Conservation (phyloP, 30 jellyfish, hydroid and myxozoan genomes). For the Nemopilema nomurai region DNA sequence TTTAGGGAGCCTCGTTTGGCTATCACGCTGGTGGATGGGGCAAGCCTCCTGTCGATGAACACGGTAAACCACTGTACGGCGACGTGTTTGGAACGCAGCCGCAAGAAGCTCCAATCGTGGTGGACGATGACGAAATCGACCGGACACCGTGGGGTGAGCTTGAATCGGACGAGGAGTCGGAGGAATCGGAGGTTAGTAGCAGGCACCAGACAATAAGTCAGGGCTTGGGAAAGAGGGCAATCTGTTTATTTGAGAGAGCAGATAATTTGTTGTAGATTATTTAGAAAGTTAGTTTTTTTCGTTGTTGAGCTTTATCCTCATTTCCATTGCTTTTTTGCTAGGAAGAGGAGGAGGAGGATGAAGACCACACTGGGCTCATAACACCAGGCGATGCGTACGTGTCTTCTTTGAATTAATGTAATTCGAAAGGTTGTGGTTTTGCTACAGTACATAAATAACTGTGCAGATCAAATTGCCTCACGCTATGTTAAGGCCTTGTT, state of each 20-base stretch:
- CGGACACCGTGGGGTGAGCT: conserved; percentile 99
- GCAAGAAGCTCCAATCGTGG: conserved; percentile 68
- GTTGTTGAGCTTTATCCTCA: not conserved
- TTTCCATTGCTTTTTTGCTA: not conserved
- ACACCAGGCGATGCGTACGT: conserved; percentile 99
- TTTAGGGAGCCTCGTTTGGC: conserved; percentile 99
- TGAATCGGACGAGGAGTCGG: conserved; percentile 95
- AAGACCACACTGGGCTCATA: conserved; percentile 93
- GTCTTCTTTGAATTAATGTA: not conserved
- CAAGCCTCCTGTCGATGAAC: conserved; percentile 99
- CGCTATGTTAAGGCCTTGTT: too few species aligned
- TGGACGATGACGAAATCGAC: conserved; percentile 91
- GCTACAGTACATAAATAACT: too few species aligned
- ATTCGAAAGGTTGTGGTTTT: not conserved
- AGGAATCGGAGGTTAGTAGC: conserved; percentile 73
- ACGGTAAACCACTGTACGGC: conserved; percentile 99
- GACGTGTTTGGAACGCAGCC: conserved; percentile 97
- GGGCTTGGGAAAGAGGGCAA: too few species aligned
- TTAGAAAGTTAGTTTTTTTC: not conserved
- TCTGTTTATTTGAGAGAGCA: too few species aligned
- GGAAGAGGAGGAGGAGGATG: conserved; percentile 92
- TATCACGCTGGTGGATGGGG: conserved; percentile 99
- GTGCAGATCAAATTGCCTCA: too few species aligned
- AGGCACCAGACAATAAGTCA: too few species aligned
- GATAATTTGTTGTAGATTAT: too few species aligned